Percentiles rank a stretch among this genome's conserved stretches.
Evolutionary conservation across 2,113 vertebrate species (phyloP).

Genomic region (Columba janthina): DNA sequence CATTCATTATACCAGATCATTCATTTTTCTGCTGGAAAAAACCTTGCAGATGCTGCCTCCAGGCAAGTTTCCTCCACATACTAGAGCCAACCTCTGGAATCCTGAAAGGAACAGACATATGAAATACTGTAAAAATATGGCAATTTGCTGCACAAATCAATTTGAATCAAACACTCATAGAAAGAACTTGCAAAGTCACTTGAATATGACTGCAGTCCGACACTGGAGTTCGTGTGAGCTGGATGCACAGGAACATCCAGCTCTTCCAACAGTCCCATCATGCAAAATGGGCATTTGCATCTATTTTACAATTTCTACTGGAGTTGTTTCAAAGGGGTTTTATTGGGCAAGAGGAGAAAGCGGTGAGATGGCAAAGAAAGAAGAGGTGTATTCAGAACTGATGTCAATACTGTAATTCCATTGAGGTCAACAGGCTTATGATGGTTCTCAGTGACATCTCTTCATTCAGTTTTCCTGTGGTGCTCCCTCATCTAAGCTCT

Average conservation of each 20-base stretch:
- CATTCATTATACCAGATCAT: background rate
- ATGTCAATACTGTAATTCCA: background rate
- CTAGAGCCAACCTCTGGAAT: background rate
- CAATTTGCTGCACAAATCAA: background rate
- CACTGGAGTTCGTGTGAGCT: background rate
- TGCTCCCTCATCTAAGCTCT: background rate
- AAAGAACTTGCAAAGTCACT: background rate
- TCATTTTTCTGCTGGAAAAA: background rate
- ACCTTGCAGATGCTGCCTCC: background rate
- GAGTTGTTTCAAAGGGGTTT: background rate
- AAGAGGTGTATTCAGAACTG: background rate
- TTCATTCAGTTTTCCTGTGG: background rate
- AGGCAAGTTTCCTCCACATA: background rate
- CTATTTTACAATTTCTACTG: background rate
- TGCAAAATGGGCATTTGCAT: background rate
- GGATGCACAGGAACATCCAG: background rate
- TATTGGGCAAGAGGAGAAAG: rapidly evolving
- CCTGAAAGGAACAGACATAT: background rate
- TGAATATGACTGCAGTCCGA: rapidly evolving
- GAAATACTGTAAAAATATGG: background rate
- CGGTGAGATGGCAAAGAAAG: background rate
- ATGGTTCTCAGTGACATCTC: background rate
- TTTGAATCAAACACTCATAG: background rate
- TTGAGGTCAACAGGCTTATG: background rate
- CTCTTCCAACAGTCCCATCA: background rate